Evolutionary conservation across 2,113 vertebrate species (phyloP).

Genomic region (Barbus barbus): DNA sequence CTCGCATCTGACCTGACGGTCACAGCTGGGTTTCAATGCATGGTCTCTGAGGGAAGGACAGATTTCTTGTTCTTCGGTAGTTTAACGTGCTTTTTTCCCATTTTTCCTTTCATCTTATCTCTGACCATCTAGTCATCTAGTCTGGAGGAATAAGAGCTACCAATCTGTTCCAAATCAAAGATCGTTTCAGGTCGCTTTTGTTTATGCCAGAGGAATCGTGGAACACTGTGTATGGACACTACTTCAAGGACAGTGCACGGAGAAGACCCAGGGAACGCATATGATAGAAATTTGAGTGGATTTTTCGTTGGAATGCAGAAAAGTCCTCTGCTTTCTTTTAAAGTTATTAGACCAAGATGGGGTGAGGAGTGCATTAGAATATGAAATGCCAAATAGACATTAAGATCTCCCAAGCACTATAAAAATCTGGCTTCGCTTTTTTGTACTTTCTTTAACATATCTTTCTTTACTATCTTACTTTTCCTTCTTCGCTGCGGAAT

Average conservation of each 20-base stretch:
- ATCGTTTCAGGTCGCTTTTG: slow-evolving; percentile 58
- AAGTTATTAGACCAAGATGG: slow-evolving; percentile 62
- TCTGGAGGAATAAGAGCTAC: slow-evolving; percentile 69
- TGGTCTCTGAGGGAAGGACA: background rate
- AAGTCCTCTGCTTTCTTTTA: slow-evolving; percentile 58
- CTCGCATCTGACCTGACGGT: background rate
- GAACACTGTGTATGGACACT: slow-evolving; percentile 31
- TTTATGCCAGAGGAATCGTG: slow-evolving; percentile 45
- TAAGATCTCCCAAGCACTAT: slow-evolving; percentile 21
- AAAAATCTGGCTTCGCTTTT: slow-evolving; percentile 23
- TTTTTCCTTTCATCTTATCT: slow-evolving; percentile 45
- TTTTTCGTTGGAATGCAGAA: slow-evolving; percentile 57
- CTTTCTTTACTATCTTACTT: slow-evolving; percentile 7
- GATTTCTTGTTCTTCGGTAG: background rate
- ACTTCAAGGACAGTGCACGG: slow-evolving; percentile 37
- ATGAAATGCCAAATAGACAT: slow-evolving; percentile 46
- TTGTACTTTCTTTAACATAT: background rate
- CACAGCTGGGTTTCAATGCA: background rate
- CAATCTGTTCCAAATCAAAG: slow-evolving; percentile 78
- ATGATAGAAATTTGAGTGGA: slow-evolving; percentile 56
- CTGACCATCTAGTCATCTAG: slow-evolving; percentile 48
- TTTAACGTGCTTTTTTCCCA: background rate
- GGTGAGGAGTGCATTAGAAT: slow-evolving; percentile 45
- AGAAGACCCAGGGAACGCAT: slow-evolving; percentile 52
- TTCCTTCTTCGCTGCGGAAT: background rate